Conservation (phyloP, 37 sponge, comb jelly and placozoan genomes). For the Beroe forskalii region DNA sequence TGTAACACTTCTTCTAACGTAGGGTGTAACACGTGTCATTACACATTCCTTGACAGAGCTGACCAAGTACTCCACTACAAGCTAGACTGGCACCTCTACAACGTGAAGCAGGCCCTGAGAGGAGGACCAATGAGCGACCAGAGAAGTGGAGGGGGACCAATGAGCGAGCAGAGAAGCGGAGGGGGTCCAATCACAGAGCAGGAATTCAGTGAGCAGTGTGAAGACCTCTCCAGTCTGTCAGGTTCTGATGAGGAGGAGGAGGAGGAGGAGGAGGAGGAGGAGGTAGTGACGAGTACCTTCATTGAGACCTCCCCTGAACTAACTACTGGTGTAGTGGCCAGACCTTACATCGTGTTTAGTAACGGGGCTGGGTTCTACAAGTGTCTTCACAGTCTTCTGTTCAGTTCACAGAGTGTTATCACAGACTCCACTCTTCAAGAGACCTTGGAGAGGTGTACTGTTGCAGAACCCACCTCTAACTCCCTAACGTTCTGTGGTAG, state of each 20-base stretch:
- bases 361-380: not conserved
- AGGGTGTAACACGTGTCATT: not conserved
- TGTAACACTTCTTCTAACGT: no score
- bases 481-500: not conserved
- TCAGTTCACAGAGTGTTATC: not conserved
- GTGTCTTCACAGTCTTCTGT: not conserved
- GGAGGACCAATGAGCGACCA: no score
- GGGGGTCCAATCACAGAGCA: constrained; percentile 68
- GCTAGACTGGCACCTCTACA: constrained; percentile 93
- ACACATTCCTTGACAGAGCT: constrained; percentile 67
- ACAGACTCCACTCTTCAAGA: not conserved
- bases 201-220: constrained; percentile 75
- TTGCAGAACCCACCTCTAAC: not conserved
- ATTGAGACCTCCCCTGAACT: constrained; percentile 23
- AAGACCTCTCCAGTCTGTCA: not conserved
- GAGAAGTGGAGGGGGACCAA: not conserved
- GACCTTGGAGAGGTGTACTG: not conserved
- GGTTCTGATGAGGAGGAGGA: constrained; percentile 21
- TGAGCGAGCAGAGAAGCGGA: constrained; percentile 69
- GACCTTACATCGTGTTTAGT: constrained; percentile 2
- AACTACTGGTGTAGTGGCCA: not conserved
- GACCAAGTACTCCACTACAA: constrained; percentile 84
- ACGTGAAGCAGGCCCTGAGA: constrained; percentile 77
- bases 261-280: not conserved
- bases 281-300: not conserved